A percentile compares a stretch with the other conserved stretches of the same genome.
phyloP scores from a whole-genome alignment of 2,113 vertebrate genomes.

The Narcine bancroftii region DNA sequence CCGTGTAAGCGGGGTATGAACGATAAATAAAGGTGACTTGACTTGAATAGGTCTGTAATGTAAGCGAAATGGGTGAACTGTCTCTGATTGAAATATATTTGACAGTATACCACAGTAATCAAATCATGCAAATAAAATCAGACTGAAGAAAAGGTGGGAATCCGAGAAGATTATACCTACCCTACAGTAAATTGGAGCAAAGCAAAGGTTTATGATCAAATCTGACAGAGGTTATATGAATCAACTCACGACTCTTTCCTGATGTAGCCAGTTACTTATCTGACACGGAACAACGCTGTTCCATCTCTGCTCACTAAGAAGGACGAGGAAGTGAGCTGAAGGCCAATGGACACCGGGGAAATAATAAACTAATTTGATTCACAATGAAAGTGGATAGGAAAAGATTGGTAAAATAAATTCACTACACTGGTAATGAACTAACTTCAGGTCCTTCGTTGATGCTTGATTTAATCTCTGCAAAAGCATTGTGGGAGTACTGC shows the following conservation, averaged over 20 bases:
- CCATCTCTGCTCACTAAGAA: neutral
- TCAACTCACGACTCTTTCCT: neutral
- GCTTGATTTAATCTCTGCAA: no score
- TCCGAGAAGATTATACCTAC: neutral
- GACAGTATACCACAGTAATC: neutral
- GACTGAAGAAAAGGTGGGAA: neutral
- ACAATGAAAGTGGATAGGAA: neutral
- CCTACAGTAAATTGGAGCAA: neutral
- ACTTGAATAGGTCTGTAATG: neutral
- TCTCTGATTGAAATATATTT: conserved; percentile 11
- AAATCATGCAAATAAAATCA: neutral
- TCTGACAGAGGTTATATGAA: neutral
- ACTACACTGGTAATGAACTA: neutral
- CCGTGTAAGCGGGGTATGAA: no score
- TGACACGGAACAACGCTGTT: neutral
- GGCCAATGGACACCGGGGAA: neutral
- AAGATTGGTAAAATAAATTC: neutral
- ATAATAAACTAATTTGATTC: conserved; percentile 2
- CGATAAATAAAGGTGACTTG: no score
- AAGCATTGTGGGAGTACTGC: no score
- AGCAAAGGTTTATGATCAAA: neutral
- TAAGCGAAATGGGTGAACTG: neutral
- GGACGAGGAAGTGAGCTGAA: neutral
- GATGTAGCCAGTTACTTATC: neutral
- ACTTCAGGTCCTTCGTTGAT: neutral